Percentiles rank a stretch among this genome's conserved stretches.
These are phyloP conservation scores for Leptestheria dahalacensis DNA, from an alignment of 1,140 invertebrate genomes.

Conservation along the genomic window DNA sequence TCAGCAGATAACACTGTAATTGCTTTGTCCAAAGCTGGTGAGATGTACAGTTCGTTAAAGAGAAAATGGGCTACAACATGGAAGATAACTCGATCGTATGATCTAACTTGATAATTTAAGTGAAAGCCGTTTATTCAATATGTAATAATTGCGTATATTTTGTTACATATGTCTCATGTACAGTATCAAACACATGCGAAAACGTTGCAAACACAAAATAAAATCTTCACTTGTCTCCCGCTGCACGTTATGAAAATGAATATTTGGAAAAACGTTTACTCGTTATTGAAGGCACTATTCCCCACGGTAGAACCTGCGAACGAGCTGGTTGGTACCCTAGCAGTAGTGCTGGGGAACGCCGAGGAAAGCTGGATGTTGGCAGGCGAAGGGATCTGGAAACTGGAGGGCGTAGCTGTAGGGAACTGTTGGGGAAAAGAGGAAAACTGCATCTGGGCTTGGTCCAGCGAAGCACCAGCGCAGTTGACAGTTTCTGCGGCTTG, in stretches of 20 bases:
- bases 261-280: neutral
- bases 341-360: neutral
- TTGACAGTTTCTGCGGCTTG: constrained; percentile 13
- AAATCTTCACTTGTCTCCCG: too few relatives aligned
- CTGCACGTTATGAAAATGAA: neutral
- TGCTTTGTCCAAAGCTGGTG: too few relatives aligned
- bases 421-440: neutral
- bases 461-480: neutral
- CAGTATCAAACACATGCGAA: too few relatives aligned
- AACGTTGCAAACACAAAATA: too few relatives aligned
- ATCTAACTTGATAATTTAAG: too few relatives aligned
- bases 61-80: too few relatives aligned
- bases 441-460: neutral
- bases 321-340: neutral
- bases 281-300: neutral
- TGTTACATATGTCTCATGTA: too few relatives aligned
- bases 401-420: neutral
- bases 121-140: too few relatives aligned
- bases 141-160: too few relatives aligned
- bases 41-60: too few relatives aligned
- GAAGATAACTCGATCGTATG: too few relatives aligned
- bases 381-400: neutral
- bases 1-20: too few relatives aligned
- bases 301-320: neutral
- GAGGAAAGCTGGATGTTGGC: neutral